Evolutionary conservation across 2,888 invertebrate genomes (phyloP).

Genomic region (Sesamia inferens): DNA sequence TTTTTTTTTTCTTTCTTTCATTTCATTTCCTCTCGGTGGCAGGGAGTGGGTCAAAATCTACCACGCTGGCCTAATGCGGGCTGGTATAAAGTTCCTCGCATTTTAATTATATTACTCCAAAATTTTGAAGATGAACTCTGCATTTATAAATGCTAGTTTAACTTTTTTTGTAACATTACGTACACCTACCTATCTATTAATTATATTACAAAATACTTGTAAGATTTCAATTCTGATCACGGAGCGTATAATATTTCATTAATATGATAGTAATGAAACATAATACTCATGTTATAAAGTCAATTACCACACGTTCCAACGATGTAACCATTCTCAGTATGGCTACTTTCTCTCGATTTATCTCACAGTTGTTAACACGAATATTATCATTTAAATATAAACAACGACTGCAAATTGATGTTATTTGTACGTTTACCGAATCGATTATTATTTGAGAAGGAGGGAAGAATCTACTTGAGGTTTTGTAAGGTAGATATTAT

Average conservation of each 20-base stretch:
- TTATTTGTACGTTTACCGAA: constrained; percentile 23
- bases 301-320: constrained; percentile 48
- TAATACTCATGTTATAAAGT: constrained; percentile 55
- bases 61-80: no score
- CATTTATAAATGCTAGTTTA: neutral
- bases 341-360: constrained; percentile 58
- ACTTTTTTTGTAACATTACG: constrained; percentile 1
- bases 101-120: neutral
- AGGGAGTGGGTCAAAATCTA: no score
- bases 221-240: constrained; percentile 39
- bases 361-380: constrained; percentile 44
- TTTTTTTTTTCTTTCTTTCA: no score
- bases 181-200: constrained; percentile 28
- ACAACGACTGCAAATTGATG: constrained; percentile 44
- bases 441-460: constrained; percentile 28
- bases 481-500: neutral
- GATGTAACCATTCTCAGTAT: constrained; percentile 35
- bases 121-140: neutral
- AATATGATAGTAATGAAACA: constrained; percentile 52
- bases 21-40: no score
- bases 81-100: neutral
- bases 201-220: constrained; percentile 15
- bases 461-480: neutral
- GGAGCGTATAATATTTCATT: constrained; percentile 42
- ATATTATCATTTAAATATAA: constrained; percentile 44